Evolutionary conservation across 1,140 invertebrate species (phyloP).

Genomic region (Drosophila guanche): DNA sequence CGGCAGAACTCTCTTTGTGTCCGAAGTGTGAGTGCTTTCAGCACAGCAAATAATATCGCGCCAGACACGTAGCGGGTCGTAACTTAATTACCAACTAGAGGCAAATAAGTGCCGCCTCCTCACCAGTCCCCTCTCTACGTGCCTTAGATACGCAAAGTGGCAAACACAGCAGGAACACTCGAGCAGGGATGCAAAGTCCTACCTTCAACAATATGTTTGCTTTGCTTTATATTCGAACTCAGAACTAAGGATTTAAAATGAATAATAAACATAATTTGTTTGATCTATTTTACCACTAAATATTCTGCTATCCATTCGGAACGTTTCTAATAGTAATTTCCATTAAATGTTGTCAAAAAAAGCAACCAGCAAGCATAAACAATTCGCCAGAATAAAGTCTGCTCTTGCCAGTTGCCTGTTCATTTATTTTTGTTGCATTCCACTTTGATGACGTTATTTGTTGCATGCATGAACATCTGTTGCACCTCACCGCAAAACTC

Average conservation of each 20-base stretch:
- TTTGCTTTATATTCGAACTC: constrained; percentile 3
- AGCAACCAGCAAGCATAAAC: constrained; percentile 52
- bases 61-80: constrained; percentile 49
- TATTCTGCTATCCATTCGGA: too few species aligned
- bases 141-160: constrained; percentile 58
- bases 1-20: constrained; percentile 31
- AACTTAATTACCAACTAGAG: constrained; percentile 70
- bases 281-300: too few species aligned
- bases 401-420: constrained; percentile 35
- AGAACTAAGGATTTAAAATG: too few species aligned
- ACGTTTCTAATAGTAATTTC: too few species aligned
- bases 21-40: constrained; percentile 8
- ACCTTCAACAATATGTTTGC: background rate
- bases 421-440: constrained; percentile 32
- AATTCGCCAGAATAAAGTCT: constrained; percentile 52
- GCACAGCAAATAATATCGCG: constrained; percentile 13
- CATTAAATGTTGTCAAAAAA: too few species aligned
- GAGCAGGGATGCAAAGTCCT: background rate
- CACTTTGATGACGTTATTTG: constrained; percentile 49
- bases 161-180: background rate
- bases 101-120: constrained; percentile 39
- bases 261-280: too few species aligned
- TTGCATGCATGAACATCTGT: constrained; percentile 59
- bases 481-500: constrained; percentile 68
- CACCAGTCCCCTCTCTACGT: constrained; percentile 47